phyloP scores from a whole-genome alignment of 2,888 invertebrate species.

The Zonitis immaculata region DNA sequence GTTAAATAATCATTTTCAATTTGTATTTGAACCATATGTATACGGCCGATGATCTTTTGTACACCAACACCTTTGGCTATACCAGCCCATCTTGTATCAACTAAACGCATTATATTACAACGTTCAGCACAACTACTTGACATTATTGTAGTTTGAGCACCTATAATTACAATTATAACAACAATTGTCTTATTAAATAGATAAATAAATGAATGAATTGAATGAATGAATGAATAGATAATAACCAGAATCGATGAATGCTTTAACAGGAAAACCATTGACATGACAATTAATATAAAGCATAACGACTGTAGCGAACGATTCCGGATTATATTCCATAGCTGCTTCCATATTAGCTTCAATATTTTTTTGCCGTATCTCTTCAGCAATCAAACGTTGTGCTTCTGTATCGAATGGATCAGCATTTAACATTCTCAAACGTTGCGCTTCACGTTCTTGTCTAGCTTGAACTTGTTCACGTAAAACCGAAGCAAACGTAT shows the following conservation, averaged over 20 bases:
- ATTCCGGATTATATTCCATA: conserved; percentile 98
- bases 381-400: conserved; percentile 91
- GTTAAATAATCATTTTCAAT: conserved; percentile 91
- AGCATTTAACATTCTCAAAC: conserved; percentile 83
- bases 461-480: conserved; percentile 78
- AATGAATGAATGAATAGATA: background rate
- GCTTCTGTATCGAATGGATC: conserved; percentile 96
- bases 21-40: conserved; percentile 96
- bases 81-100: conserved; percentile 91
- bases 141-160: conserved; percentile 98
- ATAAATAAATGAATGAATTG: too few relatives aligned
- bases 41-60: conserved; percentile 91
- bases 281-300: conserved; percentile 95
- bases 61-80: conserved; percentile 97
- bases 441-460: conserved; percentile 76
- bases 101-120: conserved; percentile 85
- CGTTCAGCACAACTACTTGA: conserved; percentile 92
- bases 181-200: too few relatives aligned
- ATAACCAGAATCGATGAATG: conserved; percentile 90
- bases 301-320: conserved; percentile 97
- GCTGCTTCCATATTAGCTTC: conserved; percentile 98
- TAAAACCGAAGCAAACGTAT: conserved; percentile 72
- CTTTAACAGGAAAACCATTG: conserved; percentile 94
- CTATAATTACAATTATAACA: conserved; percentile 27
- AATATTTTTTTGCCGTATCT: conserved; percentile 92